Evolutionary conservation across 2,888 invertebrate genomes (phyloP).

Genomic region (Gisinianus flammeolus): DNA sequence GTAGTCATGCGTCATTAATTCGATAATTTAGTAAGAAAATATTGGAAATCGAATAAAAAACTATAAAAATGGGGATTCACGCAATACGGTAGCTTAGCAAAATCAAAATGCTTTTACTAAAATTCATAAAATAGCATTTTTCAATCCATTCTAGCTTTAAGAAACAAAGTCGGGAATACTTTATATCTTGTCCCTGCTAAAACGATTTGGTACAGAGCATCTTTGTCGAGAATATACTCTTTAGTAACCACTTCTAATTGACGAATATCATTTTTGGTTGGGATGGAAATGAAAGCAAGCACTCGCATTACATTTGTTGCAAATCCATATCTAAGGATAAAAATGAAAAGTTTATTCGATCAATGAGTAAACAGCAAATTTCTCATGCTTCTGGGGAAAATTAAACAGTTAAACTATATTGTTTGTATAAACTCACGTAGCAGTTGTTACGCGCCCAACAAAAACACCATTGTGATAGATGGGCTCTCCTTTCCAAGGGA

Average conservation of each 20-base stretch:
- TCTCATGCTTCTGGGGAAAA: neutral
- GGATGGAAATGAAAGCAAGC: neutral
- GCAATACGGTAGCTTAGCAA: no score
- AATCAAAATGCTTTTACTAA: no score
- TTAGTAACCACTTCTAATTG: neutral
- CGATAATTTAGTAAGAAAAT: no score
- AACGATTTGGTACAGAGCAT: constrained; percentile 18
- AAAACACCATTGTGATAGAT: constrained; percentile 17
- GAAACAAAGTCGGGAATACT: neutral
- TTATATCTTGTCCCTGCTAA: constrained; percentile 21
- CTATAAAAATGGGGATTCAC: no score
- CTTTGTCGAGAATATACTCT: constrained; percentile 20
- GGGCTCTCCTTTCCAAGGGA: constrained; percentile 13
- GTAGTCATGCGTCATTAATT: no score
- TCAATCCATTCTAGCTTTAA: neutral
- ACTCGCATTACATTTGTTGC: neutral
- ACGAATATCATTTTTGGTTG: no score
- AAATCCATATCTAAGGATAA: constrained; percentile 12
- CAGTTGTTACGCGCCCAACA: neutral
- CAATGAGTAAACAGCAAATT: no score
- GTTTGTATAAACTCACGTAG: neutral
- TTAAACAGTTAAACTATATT: neutral
- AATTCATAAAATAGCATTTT: no score
- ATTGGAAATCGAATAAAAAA: no score
- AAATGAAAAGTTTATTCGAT: no score